Base-by-base conservation (phyloP, 2,113 vertebrate species). In the Odocoileus virginianus region DNA sequence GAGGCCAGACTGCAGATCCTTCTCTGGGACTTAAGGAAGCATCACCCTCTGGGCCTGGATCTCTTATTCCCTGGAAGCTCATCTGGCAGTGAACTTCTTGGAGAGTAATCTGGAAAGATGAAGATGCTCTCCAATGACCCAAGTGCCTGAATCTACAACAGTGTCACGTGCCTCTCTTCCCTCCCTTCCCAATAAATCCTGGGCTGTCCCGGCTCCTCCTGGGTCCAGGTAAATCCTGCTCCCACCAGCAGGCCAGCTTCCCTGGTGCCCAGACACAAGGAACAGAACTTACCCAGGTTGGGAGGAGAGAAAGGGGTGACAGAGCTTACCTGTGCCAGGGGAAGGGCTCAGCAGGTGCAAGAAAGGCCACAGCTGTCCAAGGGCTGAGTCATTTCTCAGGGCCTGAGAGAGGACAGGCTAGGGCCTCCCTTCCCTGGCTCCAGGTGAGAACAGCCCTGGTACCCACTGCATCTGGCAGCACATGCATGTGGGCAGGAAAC, bases 31-130 rank as follows among this genome's bases (percentile, higher is more conserved):
- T 36, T 23, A 10, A 43, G 83, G 93, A 43, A 52, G 57, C 13
- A 33, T 47, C 27, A 43, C 1, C 15, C 1, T 0, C 23, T 13
- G 7, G 16, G 2, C 55, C 79, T 6, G 4, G 6, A 2, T 0
- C 45, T 17, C 57, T 71, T 16, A 4, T 52, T 93, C 14, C 36
- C 36, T 36, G 43, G 40, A 50, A 33, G 57, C 17, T 23, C 50
- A 25, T 2, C 36, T 19, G 45, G 45, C 27, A 14, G 6, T 6
- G 79, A 33, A 1, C 43, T 4, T 27, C 27, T 19, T 15, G 5
- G 61, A 28, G 43, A 33, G 19, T 25, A 12, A 10, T 8, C 17
- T 43, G 23, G 79, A 23, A 27, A 74, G 15, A 52, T 28, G 61
- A 36, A 4, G n/a, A 5, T 3, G 0, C 9, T 36, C 9, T 25